Base-by-base conservation (phyloP, 2,888 invertebrate genomes). In the Plagodis dolabraria region DNA sequence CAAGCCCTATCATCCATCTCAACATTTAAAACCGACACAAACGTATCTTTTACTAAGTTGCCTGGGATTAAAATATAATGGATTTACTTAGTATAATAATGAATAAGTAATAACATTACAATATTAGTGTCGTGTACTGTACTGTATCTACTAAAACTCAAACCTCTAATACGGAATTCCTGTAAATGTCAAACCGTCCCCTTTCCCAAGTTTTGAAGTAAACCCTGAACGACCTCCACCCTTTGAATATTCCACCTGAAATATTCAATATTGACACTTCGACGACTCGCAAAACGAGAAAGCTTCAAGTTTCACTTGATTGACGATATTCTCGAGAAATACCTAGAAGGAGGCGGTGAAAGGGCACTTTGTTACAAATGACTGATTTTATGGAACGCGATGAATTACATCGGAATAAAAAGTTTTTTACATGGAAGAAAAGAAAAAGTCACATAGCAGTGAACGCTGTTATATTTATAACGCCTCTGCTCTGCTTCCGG, bases 191-290 rank as follows among this genome's bases (percentile, higher is more conserved):
- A 51, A 52, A 57, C 42, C 12, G 45, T 35, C 49, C 48, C 57
- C 38, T 52, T 51, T 57, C 57, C 42, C 57, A 59, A 65, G 65
- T 62, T 62, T 57, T 48, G 53, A 53, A 56, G 55, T 58, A 48
- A 58, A 53, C 45, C 48, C 40, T 35, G 44, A 51, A 40, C 36
- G 47, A 33, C 57, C 44, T 57, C 57, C 51, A 56, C 53, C 53
- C 56, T 64, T 58, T 56, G 58, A 64, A 57, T 58, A 64, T 64
- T 64, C 55, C 53, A 61, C 61, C 56, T 61, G 55, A 47, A 53
- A 59, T 51, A 47, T 58, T 47, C 59, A 59, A 63, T 63, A 61
- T 61, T 61, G 56, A 57, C 51, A 59, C 56, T 66, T 63, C 51
- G 58, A 50, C 56, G 56, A 61, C 56, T 61, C 56, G 46, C 55